These are phyloP conservation scores for Lordiphosa stackelbergi DNA, from an alignment of 1,140 invertebrate genomes.

Conservation along the genomic window DNA sequence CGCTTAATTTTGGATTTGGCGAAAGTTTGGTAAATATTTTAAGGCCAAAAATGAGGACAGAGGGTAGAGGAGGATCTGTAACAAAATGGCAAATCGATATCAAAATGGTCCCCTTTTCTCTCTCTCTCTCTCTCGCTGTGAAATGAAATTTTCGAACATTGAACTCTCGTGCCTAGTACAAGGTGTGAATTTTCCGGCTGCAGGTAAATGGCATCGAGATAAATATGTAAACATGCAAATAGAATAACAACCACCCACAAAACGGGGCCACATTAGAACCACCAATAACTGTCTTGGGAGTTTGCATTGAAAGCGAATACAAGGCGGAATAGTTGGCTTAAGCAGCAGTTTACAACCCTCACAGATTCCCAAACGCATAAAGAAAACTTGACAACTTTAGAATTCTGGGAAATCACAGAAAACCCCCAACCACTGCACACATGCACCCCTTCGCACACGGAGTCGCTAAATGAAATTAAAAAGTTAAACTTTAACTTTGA, in stretches of 20 bases:
- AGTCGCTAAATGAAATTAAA: conserved; percentile 58
- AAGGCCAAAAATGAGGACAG: conserved; percentile 6
- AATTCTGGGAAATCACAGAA: conserved; percentile 33
- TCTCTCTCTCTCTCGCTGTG: neutral
- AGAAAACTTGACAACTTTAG: conserved; percentile 32
- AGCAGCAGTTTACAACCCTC: conserved; percentile 18
- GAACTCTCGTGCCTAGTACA: conserved; percentile 34
- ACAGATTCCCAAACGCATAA: conserved; percentile 31
- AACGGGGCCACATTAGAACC: conserved; percentile 11
- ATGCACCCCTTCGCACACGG: conserved; percentile 16
- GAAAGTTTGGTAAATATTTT: conserved; percentile 34
- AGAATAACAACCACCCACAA: conserved; percentile 11
- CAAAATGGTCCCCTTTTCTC: conserved; percentile 17
- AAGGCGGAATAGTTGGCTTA: conserved; percentile 5
- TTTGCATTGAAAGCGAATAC: conserved; percentile 20
- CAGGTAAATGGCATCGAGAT: conserved; percentile 27
- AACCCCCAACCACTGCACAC: conserved; percentile 6
- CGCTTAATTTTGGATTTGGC: conserved; percentile 42
- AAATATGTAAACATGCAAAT: conserved; percentile 29
- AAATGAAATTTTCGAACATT: conserved; percentile 57
- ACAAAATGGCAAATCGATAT: conserved; percentile 59
- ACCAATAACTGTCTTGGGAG: conserved; percentile 52
- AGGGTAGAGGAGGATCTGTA: neutral
- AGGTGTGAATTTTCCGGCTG: conserved; percentile 61
- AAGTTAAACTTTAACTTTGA: conserved; percentile 49